Evolutionary conservation across 2,888 invertebrate species (phyloP).

Genomic region (Ephialtes manifestator): DNA sequence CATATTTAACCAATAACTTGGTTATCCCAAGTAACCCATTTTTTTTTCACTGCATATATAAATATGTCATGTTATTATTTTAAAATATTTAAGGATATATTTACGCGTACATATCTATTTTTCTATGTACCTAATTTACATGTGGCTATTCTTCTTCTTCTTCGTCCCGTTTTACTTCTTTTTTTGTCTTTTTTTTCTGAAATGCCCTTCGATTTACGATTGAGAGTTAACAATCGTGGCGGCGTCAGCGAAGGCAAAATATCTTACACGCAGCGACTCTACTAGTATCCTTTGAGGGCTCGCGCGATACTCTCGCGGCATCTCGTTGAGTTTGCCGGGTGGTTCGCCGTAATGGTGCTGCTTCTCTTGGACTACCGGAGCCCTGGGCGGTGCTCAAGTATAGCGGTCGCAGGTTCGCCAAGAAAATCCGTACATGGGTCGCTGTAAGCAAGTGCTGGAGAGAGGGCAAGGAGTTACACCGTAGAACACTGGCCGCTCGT

Average conservation of each 20-base stretch:
- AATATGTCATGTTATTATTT: too few species aligned
- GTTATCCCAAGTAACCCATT: too few species aligned
- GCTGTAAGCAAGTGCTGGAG: constrained; percentile 30
- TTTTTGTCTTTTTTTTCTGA: constrained; percentile 31
- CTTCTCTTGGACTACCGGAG: constrained; percentile 39
- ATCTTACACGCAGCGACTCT: constrained; percentile 18
- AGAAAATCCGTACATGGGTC: constrained; percentile 67
- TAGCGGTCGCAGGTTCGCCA: constrained; percentile 33
- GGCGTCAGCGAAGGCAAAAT: constrained; percentile 56
- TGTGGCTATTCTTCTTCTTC: neutral
- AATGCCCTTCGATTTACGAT: constrained; percentile 68
- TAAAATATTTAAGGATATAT: too few species aligned
- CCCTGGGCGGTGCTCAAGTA: constrained; percentile 42
- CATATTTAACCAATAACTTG: too few species aligned
- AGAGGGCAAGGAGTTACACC: constrained; percentile 5
- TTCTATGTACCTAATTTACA: neutral
- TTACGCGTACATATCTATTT: neutral
- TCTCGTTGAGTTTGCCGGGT: constrained; percentile 57
- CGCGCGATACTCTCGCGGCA: constrained; percentile 35
- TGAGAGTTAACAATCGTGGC: constrained; percentile 52
- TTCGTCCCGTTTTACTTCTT: constrained; percentile 14
- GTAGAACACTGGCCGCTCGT: constrained; percentile 75
- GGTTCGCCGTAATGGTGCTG: constrained; percentile 57
- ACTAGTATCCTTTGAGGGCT: constrained; percentile 12
- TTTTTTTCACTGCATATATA: too few species aligned